Evolutionary conservation across 1,140 invertebrate species (phyloP), one percentile per base, ranked within the genome.

Genomic region (Berghia stephanieae): DNA sequence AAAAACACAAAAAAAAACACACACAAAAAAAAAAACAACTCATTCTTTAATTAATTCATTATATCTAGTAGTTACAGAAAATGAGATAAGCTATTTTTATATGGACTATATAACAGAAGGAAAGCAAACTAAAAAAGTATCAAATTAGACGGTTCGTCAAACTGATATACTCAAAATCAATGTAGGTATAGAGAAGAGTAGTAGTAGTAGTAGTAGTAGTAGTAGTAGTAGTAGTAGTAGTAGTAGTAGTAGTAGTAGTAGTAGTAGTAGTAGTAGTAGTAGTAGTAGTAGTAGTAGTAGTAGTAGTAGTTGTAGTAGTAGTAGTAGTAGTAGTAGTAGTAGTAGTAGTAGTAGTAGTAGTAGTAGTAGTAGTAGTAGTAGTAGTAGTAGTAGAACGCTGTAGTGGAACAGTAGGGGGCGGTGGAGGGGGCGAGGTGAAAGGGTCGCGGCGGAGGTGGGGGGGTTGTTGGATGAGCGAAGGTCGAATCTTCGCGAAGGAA

Each of bases 291-390:
- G 60, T 66, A 66, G 60, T 27, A 66, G 27, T 66, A 66, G 60
- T 66, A 66, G 60, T 66, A 66, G 60, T 66, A 66, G 60, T 66
- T 21, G 60, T 66, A 66, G 60, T 66, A 66, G 60, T 66, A 66
- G 60, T 66, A 66, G 60, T 66, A 66, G 60, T 66, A 66, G 60
- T 66, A 66, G 60, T 66, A 66, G 60, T 66, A 66, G 60, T 66
- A 66, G 60, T 31, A 66, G 60, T 31, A 66, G 60, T 27, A 66
- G 60, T 31, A 66, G 60, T 31, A 66, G 60, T 31, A 66, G 60
- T 27, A n/a, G n/a, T n/a, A n/a, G n/a, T n/a, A n/a, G n/a, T n/a
- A n/a, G 6, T 42, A 40, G 63, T 67, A 38, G n/a, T n/a, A n/a
- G n/a, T n/a, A n/a, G n/a, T n/a, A 66, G 60, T 66, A 10, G 60